Conservation (phyloP, 64 coral and sea anemone species). For the Anthopleura sola region DNA sequence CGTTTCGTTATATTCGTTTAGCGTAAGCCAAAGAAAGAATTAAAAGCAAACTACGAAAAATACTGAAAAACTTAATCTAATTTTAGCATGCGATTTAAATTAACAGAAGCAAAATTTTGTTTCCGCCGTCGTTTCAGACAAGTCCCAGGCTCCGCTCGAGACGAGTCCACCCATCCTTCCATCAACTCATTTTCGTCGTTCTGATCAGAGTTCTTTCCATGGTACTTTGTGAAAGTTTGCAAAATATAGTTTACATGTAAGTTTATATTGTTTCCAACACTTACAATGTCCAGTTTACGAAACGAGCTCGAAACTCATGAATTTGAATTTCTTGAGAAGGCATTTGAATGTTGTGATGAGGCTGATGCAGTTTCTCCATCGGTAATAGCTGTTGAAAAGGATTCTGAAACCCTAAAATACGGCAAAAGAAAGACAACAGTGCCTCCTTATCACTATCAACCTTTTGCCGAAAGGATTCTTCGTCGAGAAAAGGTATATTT, state of each 20-base stretch:
- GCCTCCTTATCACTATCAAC: constrained; percentile 66
- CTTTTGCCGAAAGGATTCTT: constrained; percentile 48
- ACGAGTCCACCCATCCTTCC: background rate
- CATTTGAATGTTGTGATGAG: constrained; percentile 51
- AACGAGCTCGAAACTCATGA: constrained; percentile 32
- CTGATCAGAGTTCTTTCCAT: too few species aligned
- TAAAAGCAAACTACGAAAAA: too few species aligned
- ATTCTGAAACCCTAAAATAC: constrained; percentile 61
- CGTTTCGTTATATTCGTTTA: too few species aligned
- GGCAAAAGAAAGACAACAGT: constrained; percentile 37
- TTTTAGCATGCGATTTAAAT: too few species aligned
- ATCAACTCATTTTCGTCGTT: too few species aligned
- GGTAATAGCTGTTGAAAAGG: constrained; percentile 72
- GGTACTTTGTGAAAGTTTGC: too few species aligned
- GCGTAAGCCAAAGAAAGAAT: too few species aligned
- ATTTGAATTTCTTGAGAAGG: constrained; percentile 68
- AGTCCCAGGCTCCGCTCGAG: too few species aligned
- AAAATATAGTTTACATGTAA: too few species aligned
- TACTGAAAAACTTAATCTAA: too few species aligned
- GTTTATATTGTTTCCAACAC: background rate
- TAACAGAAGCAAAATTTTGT: too few species aligned
- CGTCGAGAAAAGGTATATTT: background rate
- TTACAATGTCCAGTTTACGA: background rate
- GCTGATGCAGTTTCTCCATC: constrained; percentile 56
- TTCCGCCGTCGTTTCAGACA: too few species aligned